Percentiles rank a stretch among this genome's conserved stretches.
phyloP scores from a whole-genome alignment of 1,140 invertebrate species.

The Drosophila elegans region DNA sequence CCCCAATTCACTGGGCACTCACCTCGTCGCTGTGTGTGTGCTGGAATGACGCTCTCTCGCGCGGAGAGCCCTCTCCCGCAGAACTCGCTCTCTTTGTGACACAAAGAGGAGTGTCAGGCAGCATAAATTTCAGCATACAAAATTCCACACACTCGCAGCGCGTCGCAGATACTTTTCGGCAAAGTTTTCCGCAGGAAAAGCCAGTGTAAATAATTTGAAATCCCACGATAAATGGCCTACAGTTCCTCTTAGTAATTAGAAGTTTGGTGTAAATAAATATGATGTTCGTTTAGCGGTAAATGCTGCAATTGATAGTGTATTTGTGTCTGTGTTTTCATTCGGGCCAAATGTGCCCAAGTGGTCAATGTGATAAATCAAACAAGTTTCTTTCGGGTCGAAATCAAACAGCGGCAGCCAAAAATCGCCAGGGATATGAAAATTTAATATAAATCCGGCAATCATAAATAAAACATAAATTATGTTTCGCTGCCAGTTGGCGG shows the following conservation, averaged over 20 bases:
- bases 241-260: slow-evolving; percentile 61
- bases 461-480: slow-evolving; percentile 84
- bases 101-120: slow-evolving; percentile 81
- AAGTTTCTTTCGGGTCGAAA: slow-evolving; percentile 61
- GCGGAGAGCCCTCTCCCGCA: slow-evolving; percentile 12
- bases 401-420: slow-evolving; percentile 29
- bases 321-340: slow-evolving; percentile 32
- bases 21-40: slow-evolving; percentile 46
- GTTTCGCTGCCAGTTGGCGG: slow-evolving; percentile 66
- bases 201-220: slow-evolving; percentile 68
- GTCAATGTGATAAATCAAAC: slow-evolving; percentile 75
- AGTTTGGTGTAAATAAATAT: slow-evolving; percentile 59
- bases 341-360: slow-evolving; percentile 63
- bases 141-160: slow-evolving; percentile 72
- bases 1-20: slow-evolving; percentile 6
- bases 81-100: slow-evolving; percentile 52
- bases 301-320: slow-evolving; percentile 13
- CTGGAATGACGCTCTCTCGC: slow-evolving; percentile 53
- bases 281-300: slow-evolving; percentile 54
- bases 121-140: slow-evolving; percentile 82
- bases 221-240: slow-evolving; percentile 27
- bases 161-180: slow-evolving; percentile 77
- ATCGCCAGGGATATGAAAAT: slow-evolving; percentile 55
- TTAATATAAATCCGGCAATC: slow-evolving; percentile 49
- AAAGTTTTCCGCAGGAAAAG: slow-evolving; percentile 72